These are phyloP conservation scores for Diplolepis rosae DNA, from an alignment of 2,888 invertebrate species.

Conservation along the genomic window DNA sequence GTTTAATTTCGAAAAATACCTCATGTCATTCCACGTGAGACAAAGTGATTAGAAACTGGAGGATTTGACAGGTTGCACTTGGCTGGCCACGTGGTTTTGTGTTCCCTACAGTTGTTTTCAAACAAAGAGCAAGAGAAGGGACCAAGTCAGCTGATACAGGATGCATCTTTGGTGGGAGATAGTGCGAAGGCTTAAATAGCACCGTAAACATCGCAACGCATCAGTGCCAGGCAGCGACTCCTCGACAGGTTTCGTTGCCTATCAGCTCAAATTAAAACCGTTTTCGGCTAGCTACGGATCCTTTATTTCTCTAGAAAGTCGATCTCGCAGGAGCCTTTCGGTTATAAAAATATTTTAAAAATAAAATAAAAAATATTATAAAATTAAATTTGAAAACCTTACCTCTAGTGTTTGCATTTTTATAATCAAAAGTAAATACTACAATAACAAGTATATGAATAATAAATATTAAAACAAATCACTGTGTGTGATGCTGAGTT, in stretches of 20 bases:
- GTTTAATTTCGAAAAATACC: too few species aligned
- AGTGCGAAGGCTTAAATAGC: constrained; percentile 71
- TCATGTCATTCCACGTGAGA: too few species aligned
- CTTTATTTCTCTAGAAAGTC: constrained; percentile 42
- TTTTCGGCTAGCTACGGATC: constrained; percentile 49
- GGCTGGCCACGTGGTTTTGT: constrained; percentile 40
- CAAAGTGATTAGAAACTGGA: not conserved
- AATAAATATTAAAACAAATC: constrained; percentile 19
- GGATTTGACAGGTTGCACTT: constrained; percentile 50
- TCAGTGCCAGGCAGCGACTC: constrained; percentile 68
- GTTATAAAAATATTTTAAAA: constrained; percentile 24
- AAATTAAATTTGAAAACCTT: not conserved
- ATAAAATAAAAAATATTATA: constrained; percentile 6
- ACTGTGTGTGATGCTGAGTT: constrained; percentile 2
- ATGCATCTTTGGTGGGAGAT: constrained; percentile 57
- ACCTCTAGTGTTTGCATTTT: not conserved
- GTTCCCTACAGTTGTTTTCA: constrained; percentile 64
- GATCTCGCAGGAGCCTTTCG: constrained; percentile 34
- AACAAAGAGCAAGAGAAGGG: constrained; percentile 63
- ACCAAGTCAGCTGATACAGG: constrained; percentile 69
- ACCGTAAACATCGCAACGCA: constrained; percentile 58
- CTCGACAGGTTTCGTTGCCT: constrained; percentile 49
- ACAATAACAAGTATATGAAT: constrained; percentile 24
- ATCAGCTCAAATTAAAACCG: constrained; percentile 31
- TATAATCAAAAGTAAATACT: not conserved